phyloP scores from a whole-genome alignment of 2,888 invertebrate genomes.

The Monopis laevigella region DNA sequence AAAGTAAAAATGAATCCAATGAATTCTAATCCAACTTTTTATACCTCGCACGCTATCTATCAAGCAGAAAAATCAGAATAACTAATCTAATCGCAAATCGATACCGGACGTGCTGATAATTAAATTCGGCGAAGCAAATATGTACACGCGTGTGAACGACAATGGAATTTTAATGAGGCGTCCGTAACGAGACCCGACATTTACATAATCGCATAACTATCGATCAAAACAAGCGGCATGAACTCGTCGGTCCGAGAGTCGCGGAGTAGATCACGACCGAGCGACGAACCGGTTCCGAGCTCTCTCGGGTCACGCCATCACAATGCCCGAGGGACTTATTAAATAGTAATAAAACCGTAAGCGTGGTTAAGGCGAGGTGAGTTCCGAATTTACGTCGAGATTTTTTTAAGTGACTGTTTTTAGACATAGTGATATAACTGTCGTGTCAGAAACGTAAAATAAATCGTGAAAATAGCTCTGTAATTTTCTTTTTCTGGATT shows the following conservation, averaged over 20 bases:
- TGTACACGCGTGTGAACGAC: constrained; percentile 39
- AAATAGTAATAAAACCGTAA: neutral
- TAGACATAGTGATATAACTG: no score
- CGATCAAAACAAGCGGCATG: constrained; percentile 28
- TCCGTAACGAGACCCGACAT: constrained; percentile 44
- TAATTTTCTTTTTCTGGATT: no score
- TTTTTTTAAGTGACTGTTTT: constrained; percentile 22
- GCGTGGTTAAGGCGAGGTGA: constrained; percentile 14
- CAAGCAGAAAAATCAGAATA: neutral
- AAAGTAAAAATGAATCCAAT: constrained; percentile 10
- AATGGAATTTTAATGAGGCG: constrained; percentile 58
- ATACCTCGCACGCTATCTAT: constrained; percentile 2
- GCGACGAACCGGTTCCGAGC: constrained; percentile 26
- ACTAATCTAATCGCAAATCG: neutral
- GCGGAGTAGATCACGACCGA: constrained; percentile 2
- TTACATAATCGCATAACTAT: constrained; percentile 58
- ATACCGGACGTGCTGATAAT: constrained; percentile 7
- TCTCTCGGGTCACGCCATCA: constrained; percentile 20
- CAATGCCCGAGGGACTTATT: constrained; percentile 18
- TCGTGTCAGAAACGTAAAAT: no score
- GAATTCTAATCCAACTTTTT: no score
- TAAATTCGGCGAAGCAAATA: constrained; percentile 21
- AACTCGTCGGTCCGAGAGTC: constrained; percentile 1
- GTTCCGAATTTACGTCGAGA: constrained; percentile 24
- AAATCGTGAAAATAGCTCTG: no score